A percentile compares a stretch with the other conserved stretches of the same genome.
Evolutionary conservation across 1,140 invertebrate species (phyloP).

Genomic region (Eubasilissa regina): DNA sequence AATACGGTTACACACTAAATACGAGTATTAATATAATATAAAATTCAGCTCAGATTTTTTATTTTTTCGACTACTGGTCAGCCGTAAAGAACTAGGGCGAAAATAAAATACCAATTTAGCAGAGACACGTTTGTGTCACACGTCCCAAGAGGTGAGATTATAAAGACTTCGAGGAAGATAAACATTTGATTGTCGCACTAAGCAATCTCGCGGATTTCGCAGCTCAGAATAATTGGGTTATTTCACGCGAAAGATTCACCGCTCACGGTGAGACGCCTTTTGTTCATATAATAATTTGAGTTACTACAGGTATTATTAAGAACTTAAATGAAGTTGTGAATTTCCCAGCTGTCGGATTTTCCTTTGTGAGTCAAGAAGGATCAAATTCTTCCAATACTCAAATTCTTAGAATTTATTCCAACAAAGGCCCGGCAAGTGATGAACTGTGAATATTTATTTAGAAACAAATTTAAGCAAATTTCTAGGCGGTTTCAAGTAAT

Average conservation of each 20-base stretch:
- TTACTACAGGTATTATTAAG: conserved; percentile 33
- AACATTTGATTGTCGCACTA: conserved; percentile 36
- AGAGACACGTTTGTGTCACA: too few species aligned
- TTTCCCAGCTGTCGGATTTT: conserved; percentile 7
- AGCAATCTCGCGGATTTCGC: conserved; percentile 25
- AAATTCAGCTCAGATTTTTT: too few species aligned
- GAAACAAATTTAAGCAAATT: too few species aligned
- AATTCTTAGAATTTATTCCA: conserved; percentile 26
- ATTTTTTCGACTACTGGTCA: too few species aligned
- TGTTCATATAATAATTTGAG: conserved; percentile 29
- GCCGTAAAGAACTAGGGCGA: too few species aligned
- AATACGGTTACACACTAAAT: too few species aligned
- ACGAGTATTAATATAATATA: too few species aligned
- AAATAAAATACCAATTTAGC: too few species aligned
- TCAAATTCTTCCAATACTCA: conserved; percentile 34
- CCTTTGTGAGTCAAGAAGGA: conserved; percentile 4
- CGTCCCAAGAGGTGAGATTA: background rate
- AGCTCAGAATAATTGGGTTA: conserved; percentile 40
- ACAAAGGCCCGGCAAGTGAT: conserved; percentile 23
- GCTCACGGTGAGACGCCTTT: conserved; percentile 18
- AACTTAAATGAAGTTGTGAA: conserved; percentile 31
- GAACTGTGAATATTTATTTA: background rate
- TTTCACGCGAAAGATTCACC: conserved; percentile 21
- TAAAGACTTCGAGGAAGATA: conserved; percentile 16
- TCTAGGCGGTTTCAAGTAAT: too few species aligned